Base-by-base conservation (phyloP, 2,797 vertebrate genomes). In the Pantherophis vulpinus region DNA sequence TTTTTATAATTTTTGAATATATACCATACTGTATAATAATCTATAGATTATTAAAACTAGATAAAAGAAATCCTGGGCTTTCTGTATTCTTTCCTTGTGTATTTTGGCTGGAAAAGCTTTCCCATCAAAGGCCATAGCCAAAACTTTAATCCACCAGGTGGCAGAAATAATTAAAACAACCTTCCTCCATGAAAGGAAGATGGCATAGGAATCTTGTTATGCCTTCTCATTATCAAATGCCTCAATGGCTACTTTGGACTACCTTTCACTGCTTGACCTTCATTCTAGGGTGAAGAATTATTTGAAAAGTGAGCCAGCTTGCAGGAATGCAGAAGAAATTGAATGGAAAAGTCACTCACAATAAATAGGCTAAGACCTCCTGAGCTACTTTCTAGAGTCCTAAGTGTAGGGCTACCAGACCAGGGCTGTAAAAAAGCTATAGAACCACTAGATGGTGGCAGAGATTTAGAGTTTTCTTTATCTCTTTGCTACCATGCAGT, bases 101-200 rank as follows among this genome's bases (percentile, higher is more conserved):
- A 87, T 27, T 56, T 66, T 51, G 55, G 13, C 32, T 5, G 56
- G 3, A 32, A n/a, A 70, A n/a, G 2, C 16, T 18, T 10, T 74
- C 4, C 9, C 23, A 63, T 90, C 20, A 88, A 32, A 61, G 37
- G 11, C 37, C n/a, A 70, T 25, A 86, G 5, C 13, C 27, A 7
- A 13, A 54, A n/a, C 25, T 79, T n/a, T 25, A 91, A 42, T 61
- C 94, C 92, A 90, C 59, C 42, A 91, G 92, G 86, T 92, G 92
- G 91, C 92, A 93, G 89, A 88, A 92, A 70, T 55, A 92, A 93
- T 93, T 86, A 86, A 86, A 93, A n/a, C 12, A 91, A 56, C 9
- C 8, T 10, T 29, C 25, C 9, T 32, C n/a, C 8, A 37, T 94
- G 27, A 92, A 23, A 88, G 91, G 79, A 23, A 27, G 23, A 18